Evolutionary conservation across 2,113 vertebrate genomes (phyloP), one percentile per base, ranked within the genome.

Genomic region (Siphamia tubifer): DNA sequence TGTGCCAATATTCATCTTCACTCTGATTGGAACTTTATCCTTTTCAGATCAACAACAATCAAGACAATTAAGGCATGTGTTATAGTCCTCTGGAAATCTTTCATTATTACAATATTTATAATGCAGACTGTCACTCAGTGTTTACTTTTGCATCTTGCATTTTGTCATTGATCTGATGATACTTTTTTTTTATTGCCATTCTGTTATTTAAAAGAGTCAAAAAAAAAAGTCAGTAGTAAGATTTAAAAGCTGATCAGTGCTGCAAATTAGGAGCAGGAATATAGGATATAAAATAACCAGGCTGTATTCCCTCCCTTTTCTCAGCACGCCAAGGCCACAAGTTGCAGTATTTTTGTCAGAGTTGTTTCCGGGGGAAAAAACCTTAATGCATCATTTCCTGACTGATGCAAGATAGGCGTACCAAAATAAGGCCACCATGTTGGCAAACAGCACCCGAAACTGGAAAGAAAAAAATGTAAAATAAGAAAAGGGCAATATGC

Each of bases 361-460:
- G 44, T 28, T 0, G 0, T 25, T 21, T 23, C 17, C 23, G 25
- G 12, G 15, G 23, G 28, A 15, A 51, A 54, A 39, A 19, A 17
- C 27, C 19, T 21, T 5, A 13, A 8, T 15, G 39, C 8, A 28
- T 94, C 84, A 95, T 81, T 95, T 95, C 80, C 92, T 90, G 75
- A 95, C 79, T 6, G 94, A 93, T 21, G 95, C 91, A 21, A 97
- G 90, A 83, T 96, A 95, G 48, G 93, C 86, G 1, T 94, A 95
- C 95, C 95, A 96, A 87, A 97, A 94, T 42, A 97, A 89, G 69
- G 95, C 93, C 0, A 94, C 82, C 60, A 93, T 3, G 87, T 94
- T 96, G 72, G 94, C 94, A 87, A 95, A 95, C 42, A 96, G 92
- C 64, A 96, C 96, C 55, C 93, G 88, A 79, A 95, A 95, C 96